Evolutionary conservation across 2,888 invertebrate genomes (phyloP).

Genomic region (Phrixothrix hirtus): DNA sequence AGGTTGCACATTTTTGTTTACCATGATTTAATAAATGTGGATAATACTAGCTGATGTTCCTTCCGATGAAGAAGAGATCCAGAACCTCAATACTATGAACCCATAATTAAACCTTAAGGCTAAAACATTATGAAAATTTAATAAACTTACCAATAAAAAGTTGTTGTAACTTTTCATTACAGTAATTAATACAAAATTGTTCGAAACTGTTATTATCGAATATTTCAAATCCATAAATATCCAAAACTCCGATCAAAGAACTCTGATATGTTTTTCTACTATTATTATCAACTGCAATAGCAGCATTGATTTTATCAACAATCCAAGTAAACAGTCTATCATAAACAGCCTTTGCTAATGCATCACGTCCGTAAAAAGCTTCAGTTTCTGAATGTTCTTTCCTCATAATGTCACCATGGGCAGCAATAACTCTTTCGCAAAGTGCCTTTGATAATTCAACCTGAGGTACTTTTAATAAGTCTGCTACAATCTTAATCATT

Average conservation of each 20-base stretch:
- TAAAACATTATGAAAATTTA: not conserved
- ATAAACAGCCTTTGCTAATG: constrained; percentile 93
- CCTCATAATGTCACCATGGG: constrained; percentile 88
- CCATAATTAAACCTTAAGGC: too few species aligned
- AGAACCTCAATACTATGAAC: too few species aligned
- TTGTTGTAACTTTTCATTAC: constrained; percentile 98
- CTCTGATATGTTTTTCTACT: constrained; percentile 64
- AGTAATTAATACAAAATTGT: constrained; percentile 99
- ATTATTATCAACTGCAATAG: constrained; percentile 75
- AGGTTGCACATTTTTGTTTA: too few species aligned
- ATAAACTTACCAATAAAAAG: constrained; percentile 81
- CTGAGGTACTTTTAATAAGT: constrained; percentile 60
- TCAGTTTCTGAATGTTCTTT: constrained; percentile 86
- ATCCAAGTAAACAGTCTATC: constrained; percentile 95
- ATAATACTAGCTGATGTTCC: too few species aligned
- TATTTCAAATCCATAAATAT: constrained; percentile 99
- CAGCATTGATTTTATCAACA: constrained; percentile 87
- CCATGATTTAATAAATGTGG: too few species aligned
- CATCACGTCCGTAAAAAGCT: constrained; percentile 87
- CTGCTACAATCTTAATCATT: constrained; percentile 65
- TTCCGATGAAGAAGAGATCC: too few species aligned
- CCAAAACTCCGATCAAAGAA: constrained; percentile 91
- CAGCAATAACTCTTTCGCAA: constrained; percentile 87
- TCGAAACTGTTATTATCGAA: constrained; percentile 97
- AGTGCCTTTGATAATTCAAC: constrained; percentile 73